Percentiles rank a stretch among this genome's conserved stretches.
These are phyloP conservation scores for Baryphthengus martii DNA, from an alignment of 2,113 vertebrate genomes.

Conservation along the genomic window DNA sequence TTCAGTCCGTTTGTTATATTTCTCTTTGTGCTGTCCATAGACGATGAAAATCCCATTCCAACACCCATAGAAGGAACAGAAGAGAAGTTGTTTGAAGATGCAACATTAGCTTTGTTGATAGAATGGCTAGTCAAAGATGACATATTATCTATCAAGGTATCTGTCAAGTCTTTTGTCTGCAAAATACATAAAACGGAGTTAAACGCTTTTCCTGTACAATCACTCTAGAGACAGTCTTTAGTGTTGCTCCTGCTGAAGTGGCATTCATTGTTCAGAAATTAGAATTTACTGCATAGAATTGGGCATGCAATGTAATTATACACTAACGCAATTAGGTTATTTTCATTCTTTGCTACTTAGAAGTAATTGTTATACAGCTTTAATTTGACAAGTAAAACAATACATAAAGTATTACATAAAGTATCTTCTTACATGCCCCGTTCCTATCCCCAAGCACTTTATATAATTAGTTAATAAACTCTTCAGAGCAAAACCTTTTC, in stretches of 20 bases:
- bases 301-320: not conserved
- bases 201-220: not conserved
- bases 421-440: not conserved
- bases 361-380: not conserved
- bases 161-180: constrained; percentile 94
- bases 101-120: constrained; percentile 74
- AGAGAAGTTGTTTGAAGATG: constrained; percentile 77
- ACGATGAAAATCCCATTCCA: constrained; percentile 74
- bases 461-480: not conserved
- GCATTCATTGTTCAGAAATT: not conserved
- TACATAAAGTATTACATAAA: not conserved
- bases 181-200: constrained; percentile 51
- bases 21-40: constrained; percentile 75
- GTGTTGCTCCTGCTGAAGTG: not conserved
- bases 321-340: not conserved
- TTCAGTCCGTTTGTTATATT: constrained; percentile 85
- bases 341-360: not conserved
- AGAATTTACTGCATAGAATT: not conserved
- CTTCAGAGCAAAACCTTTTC: not conserved
- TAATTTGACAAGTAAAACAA: not conserved
- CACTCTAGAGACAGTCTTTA: not conserved
- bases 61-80: constrained; percentile 71
- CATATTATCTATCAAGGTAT: constrained; percentile 91
- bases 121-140: constrained; percentile 82
- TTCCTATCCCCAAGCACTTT: not conserved